These are phyloP conservation scores for Sebastes goodei DNA, from an alignment of 2,797 vertebrate species.

Conservation along the genomic window DNA sequence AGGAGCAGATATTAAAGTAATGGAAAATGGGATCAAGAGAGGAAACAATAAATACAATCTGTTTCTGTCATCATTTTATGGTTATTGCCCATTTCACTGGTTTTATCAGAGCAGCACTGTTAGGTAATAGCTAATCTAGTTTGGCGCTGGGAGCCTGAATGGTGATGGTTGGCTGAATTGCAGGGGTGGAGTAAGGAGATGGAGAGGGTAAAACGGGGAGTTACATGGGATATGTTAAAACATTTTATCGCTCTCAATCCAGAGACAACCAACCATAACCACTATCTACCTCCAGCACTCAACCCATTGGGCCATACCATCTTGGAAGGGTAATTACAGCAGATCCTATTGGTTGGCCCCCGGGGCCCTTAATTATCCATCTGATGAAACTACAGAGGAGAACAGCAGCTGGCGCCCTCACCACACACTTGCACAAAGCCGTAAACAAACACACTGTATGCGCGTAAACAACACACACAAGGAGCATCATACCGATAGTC, in stretches of 20 bases:
- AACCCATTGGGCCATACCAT: slow-evolving; percentile 52
- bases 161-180: slow-evolving; percentile 46
- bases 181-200: slow-evolving; percentile 37
- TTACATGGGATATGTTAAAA: slow-evolving; percentile 49
- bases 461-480: background rate
- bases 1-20: slow-evolving; percentile 3
- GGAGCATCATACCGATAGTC: background rate
- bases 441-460: slow-evolving; percentile 17
- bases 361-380: slow-evolving; percentile 71
- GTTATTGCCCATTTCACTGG: slow-evolving; percentile 63
- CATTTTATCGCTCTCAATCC: slow-evolving; percentile 73
- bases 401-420: slow-evolving; percentile 54
- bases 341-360: slow-evolving; percentile 65
- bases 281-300: slow-evolving; percentile 57
- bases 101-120: slow-evolving; percentile 57
- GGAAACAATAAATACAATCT: slow-evolving; percentile 54
- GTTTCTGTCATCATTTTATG: slow-evolving; percentile 60
- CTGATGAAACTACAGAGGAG: slow-evolving; percentile 46
- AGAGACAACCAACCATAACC: slow-evolving; percentile 65
- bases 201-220: slow-evolving; percentile 16
- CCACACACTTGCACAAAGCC: background rate
- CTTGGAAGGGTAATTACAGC: slow-evolving; percentile 74
- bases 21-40: slow-evolving; percentile 22
- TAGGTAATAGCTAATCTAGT: slow-evolving; percentile 63
- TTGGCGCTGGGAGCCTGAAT: slow-evolving; percentile 41